Conservation (phyloP, 2,797 vertebrate genomes). For the Acanthurus lineatus region DNA sequence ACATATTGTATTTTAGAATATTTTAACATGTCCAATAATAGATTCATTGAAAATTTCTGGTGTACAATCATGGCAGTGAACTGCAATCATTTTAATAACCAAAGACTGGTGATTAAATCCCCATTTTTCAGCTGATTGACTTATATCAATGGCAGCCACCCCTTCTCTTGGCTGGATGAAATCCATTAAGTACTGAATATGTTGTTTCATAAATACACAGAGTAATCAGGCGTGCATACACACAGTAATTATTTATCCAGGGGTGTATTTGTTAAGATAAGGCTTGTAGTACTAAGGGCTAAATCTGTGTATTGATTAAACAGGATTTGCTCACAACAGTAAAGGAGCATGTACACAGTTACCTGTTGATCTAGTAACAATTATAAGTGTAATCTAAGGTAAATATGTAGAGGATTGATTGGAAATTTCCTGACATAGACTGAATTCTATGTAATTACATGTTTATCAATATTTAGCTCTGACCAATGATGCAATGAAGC, state of each 20-base stretch:
- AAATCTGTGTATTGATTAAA: slow-evolving; percentile 33
- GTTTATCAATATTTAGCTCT: slow-evolving; percentile 4
- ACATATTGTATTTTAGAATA: slow-evolving; percentile 9
- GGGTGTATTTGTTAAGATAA: slow-evolving; percentile 32
- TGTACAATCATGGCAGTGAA: slow-evolving; percentile 17
- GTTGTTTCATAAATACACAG: slow-evolving; percentile 28
- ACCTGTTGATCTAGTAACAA: slow-evolving; percentile 47
- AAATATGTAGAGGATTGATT: slow-evolving; percentile 49
- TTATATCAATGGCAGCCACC: slow-evolving; percentile 27
- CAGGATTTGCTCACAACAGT: slow-evolving; percentile 2
- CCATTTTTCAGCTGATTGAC: slow-evolving; percentile 47
- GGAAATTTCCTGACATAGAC: background rate
- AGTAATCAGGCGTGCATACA: slow-evolving; percentile 9
- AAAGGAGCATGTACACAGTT: slow-evolving; percentile 31
- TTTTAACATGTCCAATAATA: slow-evolving; percentile 14
- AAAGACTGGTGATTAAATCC: slow-evolving; percentile 44
- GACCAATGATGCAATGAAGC: slow-evolving; percentile 1
- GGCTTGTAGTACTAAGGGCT: slow-evolving; percentile 12
- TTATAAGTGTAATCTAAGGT: slow-evolving; percentile 35
- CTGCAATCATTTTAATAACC: slow-evolving; percentile 48
- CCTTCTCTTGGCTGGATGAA: slow-evolving; percentile 39
- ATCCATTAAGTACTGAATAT: slow-evolving; percentile 40
- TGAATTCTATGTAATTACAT: background rate
- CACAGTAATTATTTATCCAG: slow-evolving; percentile 22
- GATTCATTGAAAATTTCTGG: slow-evolving; percentile 7